Evolutionary conservation across 2,797 vertebrate genomes (phyloP).

Genomic region (Thunnus albacares): DNA sequence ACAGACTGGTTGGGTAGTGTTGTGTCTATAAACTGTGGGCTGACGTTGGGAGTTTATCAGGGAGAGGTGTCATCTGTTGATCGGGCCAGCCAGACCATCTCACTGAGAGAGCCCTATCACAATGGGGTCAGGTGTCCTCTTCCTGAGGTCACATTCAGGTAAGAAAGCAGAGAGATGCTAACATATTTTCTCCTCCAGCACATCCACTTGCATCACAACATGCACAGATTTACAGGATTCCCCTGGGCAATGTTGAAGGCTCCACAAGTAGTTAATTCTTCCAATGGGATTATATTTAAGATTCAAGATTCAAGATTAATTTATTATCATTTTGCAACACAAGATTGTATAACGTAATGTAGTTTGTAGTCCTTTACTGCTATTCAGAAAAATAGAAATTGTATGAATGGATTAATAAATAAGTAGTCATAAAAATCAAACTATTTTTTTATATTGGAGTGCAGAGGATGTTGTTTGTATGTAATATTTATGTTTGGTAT

Average conservation of each 20-base stretch:
- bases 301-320: too few species aligned
- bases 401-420: too few species aligned
- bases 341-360: too few species aligned
- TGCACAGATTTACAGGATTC: neutral
- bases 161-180: slow-evolving; percentile 36
- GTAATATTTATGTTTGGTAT: neutral
- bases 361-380: too few species aligned
- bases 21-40: slow-evolving; percentile 93
- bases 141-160: slow-evolving; percentile 96
- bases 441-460: too few species aligned
- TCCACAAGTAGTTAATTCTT: neutral
- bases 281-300: neutral
- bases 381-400: too few species aligned
- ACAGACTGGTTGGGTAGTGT: slow-evolving; percentile 93
- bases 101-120: slow-evolving; percentile 92
- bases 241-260: neutral
- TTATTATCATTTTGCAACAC: too few species aligned
- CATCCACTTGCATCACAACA: neutral
- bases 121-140: slow-evolving; percentile 94
- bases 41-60: slow-evolving; percentile 92
- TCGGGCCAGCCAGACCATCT: slow-evolving; percentile 93
- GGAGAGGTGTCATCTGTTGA: slow-evolving; percentile 93
- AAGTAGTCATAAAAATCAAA: too few species aligned
- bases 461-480: too few species aligned
- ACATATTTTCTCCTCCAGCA: neutral